Evolutionary conservation across 2,797 vertebrate genomes (phyloP).

Genomic region (Molothrus ater): DNA sequence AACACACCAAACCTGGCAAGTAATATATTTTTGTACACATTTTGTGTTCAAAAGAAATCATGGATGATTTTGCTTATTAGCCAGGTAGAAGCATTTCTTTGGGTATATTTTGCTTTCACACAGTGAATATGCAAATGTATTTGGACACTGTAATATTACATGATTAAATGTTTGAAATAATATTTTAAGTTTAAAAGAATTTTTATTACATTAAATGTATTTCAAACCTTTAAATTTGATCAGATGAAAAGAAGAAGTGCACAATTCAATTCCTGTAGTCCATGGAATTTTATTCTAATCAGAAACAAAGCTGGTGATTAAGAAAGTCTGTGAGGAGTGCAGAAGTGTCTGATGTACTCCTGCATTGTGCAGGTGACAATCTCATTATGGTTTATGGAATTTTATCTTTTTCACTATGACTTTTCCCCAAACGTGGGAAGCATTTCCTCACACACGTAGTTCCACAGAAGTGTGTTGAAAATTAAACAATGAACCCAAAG

Average conservation of each 20-base stretch:
- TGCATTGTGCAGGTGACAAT: neutral
- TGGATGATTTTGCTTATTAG: neutral
- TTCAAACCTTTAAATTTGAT: slow-evolving; percentile 18
- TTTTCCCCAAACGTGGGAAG: neutral
- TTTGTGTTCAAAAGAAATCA: neutral
- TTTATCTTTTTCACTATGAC: neutral
- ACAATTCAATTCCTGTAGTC: neutral
- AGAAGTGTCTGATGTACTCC: neutral
- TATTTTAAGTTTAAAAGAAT: slow-evolving; percentile 42
- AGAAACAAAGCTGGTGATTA: neutral
- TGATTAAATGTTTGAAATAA: neutral
- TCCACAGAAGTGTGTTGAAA: neutral
- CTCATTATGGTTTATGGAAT: neutral
- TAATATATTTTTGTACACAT: neutral
- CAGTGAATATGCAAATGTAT: slow-evolving; percentile 28
- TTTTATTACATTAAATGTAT: neutral
- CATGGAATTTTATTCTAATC: slow-evolving; percentile 16
- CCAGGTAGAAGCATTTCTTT: neutral
- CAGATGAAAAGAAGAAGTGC: neutral
- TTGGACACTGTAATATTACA: neutral
- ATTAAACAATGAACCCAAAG: neutral
- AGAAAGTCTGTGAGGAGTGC: neutral
- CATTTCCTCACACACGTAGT: neutral
- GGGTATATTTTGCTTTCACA: neutral
- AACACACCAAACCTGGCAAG: neutral